Conservation (phyloP, 2,888 invertebrate species). For the Mythimna lalbum region DNA sequence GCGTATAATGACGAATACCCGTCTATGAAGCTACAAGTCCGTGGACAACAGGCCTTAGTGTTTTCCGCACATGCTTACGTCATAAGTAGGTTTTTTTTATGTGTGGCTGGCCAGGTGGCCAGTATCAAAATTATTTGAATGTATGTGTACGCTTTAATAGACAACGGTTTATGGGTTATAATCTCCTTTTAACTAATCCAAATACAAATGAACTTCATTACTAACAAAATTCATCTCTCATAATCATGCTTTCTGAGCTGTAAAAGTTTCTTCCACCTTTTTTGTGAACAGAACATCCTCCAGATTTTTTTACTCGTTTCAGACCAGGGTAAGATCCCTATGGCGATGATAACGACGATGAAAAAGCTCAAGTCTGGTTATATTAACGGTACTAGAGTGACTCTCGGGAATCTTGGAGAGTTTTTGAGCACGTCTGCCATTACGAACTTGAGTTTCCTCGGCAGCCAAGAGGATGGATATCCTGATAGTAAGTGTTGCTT, state of each 20-base stretch:
- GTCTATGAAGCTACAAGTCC: no score
- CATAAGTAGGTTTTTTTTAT: background rate
- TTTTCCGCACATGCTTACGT: conserved; percentile 24
- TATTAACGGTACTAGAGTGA: conserved; percentile 99
- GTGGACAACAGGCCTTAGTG: background rate
- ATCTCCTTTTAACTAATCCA: background rate
- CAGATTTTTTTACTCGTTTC: conserved; percentile 67
- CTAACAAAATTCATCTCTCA: conserved; percentile 42
- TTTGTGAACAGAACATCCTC: background rate
- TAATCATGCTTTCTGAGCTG: conserved; percentile 45
- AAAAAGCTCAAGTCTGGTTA: conserved; percentile 99
- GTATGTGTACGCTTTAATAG: conserved; percentile 15
- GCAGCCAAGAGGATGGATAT: conserved; percentile 97
- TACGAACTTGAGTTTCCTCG: conserved; percentile 98
- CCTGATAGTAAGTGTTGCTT: conserved; percentile 93
- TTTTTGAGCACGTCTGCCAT: conserved; percentile 99
- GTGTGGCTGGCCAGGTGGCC: background rate
- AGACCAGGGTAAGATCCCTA: conserved; percentile 97
- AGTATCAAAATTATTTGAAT: background rate
- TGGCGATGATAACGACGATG: conserved; percentile 99
- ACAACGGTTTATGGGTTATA: conserved; percentile 26
- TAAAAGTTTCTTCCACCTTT: background rate
- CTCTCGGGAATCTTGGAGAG: conserved; percentile 98
- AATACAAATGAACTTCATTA: conserved; percentile 10
- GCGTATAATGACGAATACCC: no score